Conservation (phyloP, 1,140 invertebrate species). For the Maniola jurtina region DNA sequence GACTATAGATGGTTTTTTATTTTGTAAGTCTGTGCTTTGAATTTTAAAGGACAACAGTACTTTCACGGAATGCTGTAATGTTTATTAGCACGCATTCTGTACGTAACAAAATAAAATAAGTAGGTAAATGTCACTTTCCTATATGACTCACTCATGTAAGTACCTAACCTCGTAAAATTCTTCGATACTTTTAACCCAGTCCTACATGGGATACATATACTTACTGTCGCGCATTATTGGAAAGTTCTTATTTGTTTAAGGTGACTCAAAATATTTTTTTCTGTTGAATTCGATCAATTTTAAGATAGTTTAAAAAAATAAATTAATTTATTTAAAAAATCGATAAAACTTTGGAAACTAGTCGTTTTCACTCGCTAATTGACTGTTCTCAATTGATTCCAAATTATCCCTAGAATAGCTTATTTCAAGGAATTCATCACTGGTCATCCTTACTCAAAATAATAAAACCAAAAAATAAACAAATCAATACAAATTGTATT, state of each 20-base stretch:
- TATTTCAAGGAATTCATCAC: no score
- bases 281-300: no score
- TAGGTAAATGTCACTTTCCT: conserved; percentile 22
- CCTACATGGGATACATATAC: not conserved
- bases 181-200: conserved; percentile 19
- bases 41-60: conserved; percentile 28
- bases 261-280: not conserved
- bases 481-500: no score
- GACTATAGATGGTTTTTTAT: conserved; percentile 28
- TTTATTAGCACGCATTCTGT: conserved; percentile 19
- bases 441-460: no score
- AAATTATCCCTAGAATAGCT: no score
- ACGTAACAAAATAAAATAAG: conserved; percentile 24
- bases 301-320: no score
- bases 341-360: no score
- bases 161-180: conserved; percentile 8
- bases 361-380: no score
- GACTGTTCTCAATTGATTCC: no score
- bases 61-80: conserved; percentile 27
- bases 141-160: conserved; percentile 27
- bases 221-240: not conserved
- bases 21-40: conserved; percentile 29
- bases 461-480: no score
- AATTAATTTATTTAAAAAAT: no score
- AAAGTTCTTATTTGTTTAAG: not conserved